phyloP scores from a whole-genome alignment of 2,113 vertebrate species.

The Lanius collurio region DNA sequence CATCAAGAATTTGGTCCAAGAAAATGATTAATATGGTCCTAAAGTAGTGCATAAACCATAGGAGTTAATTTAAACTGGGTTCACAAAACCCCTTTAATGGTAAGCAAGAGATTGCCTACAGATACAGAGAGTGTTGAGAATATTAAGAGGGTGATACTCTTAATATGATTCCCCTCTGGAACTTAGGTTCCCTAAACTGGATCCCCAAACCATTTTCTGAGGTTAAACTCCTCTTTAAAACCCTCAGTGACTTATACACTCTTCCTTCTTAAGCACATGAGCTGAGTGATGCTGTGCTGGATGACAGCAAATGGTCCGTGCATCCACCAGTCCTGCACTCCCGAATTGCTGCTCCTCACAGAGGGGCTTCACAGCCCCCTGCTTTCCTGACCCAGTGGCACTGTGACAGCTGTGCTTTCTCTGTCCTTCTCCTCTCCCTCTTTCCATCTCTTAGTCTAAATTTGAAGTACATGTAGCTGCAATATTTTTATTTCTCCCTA shows the following conservation, averaged over 20 bases:
- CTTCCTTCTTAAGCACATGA: not conserved
- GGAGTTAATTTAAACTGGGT: not conserved
- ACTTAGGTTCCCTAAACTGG: not conserved
- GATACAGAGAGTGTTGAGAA: not conserved
- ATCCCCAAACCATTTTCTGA: not conserved
- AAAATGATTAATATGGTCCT: not conserved
- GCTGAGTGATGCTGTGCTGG: fast-evolving
- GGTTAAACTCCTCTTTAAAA: not conserved
- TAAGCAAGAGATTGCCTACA: not conserved
- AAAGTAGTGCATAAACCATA: not conserved
- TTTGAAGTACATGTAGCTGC: not conserved
- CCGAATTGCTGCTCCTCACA: fast-evolving
- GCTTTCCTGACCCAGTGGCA: not conserved
- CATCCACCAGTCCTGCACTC: not conserved
- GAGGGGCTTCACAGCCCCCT: not conserved
- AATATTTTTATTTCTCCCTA: not conserved
- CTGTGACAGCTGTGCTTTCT: not conserved
- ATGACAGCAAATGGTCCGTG: not conserved
- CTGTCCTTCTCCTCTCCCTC: not conserved
- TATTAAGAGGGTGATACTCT: not conserved
- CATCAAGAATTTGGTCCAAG: not conserved
- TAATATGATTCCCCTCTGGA: not conserved
- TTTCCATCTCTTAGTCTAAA: not conserved
- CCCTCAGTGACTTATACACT: not conserved
- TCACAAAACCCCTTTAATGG: not conserved